Conservation (phyloP, 1,140 invertebrate genomes). For the Epicauta chinensis region DNA sequence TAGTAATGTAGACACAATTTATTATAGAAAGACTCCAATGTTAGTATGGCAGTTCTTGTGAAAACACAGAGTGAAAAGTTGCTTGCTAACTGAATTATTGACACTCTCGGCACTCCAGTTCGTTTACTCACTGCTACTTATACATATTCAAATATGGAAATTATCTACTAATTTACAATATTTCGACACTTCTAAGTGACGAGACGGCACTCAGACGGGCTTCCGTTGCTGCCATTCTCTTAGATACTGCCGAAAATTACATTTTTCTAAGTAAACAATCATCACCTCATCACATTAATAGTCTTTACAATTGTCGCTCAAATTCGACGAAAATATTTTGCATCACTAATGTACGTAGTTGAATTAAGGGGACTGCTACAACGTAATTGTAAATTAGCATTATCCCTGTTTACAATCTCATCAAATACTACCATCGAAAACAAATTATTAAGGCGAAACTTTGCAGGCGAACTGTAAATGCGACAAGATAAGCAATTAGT, state of each 20-base stretch:
- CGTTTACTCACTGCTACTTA: conserved; percentile 21
- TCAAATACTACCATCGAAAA: conserved; percentile 11
- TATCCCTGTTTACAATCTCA: conserved; percentile 12
- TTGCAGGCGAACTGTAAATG: conserved; percentile 16
- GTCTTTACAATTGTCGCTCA: too few relatives aligned
- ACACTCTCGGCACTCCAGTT: conserved; percentile 21
- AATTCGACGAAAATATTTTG: too few relatives aligned
- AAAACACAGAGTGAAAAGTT: conserved; percentile 26
- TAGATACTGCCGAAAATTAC: too few relatives aligned
- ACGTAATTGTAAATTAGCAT: conserved; percentile 6
- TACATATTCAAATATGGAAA: conserved; percentile 29
- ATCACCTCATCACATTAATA: too few relatives aligned
- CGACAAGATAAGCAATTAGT: conserved; percentile 18
- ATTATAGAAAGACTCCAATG: conserved; percentile 11
- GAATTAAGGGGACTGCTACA: too few relatives aligned
- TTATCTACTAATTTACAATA: conserved; percentile 22
- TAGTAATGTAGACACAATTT: conserved; percentile 25
- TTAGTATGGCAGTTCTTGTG: conserved; percentile 10
- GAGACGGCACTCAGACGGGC: conserved; percentile 10
- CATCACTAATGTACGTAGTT: too few relatives aligned
- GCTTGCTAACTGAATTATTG: conserved; percentile 25
- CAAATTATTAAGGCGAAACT: conserved; percentile 14
- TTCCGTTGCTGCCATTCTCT: too few relatives aligned
- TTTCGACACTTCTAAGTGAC: conserved; percentile 22
- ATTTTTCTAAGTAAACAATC: too few relatives aligned